phyloP scores from a whole-genome alignment of 2,113 vertebrate species.

The Corythoichthys intestinalis region DNA sequence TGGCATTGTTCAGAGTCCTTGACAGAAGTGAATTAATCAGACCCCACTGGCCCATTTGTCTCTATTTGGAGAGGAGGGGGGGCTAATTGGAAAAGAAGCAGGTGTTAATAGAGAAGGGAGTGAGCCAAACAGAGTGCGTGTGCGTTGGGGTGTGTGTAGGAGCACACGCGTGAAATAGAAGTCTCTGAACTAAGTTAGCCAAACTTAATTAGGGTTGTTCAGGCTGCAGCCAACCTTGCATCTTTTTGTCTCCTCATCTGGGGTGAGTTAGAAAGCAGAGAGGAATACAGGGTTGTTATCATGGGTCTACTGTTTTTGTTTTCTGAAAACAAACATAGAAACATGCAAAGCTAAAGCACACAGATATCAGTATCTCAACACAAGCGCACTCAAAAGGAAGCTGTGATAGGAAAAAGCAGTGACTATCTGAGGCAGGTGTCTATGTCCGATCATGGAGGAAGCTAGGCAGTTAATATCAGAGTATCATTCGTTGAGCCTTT shows the following conservation, averaged over 20 bases:
- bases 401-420: not conserved
- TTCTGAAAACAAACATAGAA: not conserved
- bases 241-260: conserved; percentile 34
- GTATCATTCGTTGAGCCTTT: conserved; percentile 55
- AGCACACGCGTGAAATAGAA: conserved; percentile 61
- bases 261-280: conserved; percentile 29
- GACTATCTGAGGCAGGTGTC: conserved; percentile 55
- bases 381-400: conserved; percentile 28
- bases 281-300: conserved; percentile 16
- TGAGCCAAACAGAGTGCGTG: conserved; percentile 36
- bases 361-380: conserved; percentile 28
- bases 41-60: conserved; percentile 77
- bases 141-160: conserved; percentile 22
- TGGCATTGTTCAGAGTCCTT: conserved; percentile 53
- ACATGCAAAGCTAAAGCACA: conserved; percentile 1
- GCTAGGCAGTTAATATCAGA: conserved; percentile 9
- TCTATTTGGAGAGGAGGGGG: conserved; percentile 63
- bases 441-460: conserved; percentile 45
- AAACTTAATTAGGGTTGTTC: conserved; percentile 70
- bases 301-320: conserved; percentile 10
- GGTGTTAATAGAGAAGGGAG: conserved; percentile 71
- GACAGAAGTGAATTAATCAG: conserved; percentile 74
- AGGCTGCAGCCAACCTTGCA: conserved; percentile 58
- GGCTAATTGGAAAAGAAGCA: conserved; percentile 77
- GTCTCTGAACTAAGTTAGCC: conserved; percentile 68